Base-by-base conservation (phyloP, 2,113 vertebrate species). In the Origma solitaria region DNA sequence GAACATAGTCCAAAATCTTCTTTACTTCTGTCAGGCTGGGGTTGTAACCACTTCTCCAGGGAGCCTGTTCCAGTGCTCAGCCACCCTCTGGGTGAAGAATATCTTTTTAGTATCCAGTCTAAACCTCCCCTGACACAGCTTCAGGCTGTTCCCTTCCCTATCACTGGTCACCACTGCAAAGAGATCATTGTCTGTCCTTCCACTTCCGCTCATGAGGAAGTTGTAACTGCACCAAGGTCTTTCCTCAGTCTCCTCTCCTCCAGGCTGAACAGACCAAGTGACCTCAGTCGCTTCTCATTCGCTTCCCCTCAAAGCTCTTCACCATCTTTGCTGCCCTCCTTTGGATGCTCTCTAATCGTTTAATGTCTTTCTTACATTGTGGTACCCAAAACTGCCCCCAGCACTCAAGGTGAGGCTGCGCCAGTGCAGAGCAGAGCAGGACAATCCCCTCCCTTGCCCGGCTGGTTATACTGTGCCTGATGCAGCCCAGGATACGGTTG, bases 331-430 rank as follows among this genome's bases (percentile, higher is more conserved):
- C 23, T 65, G 12, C 58, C 19, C 20, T 56, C 12, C 28, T 73
- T 65, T 10, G 2, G 30, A 65, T 30, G 8, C 30, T 64, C 11
- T 47, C 50, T 20, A 20, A 40, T 4, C 38, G 12, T 15, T 57
- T 23, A 4, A 24, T n/a, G 7, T 24, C 42, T 40, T 75, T 56
- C 30, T n/a, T 30, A 9, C 24, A 2, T 21, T 24, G 4, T n/a
- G 35, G 2, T 13, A 40, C 24, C 10, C 20, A 66, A 42, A 85
- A 1, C 7, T 35, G 3, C 10, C 2, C 23, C 1, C 31, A 65
- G 13, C 0, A 1, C 13, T 21, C 1, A 0, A 42, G 15, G 16
- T 17, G 30, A 75, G 23, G 13, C 35, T 0, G 0, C 13, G 10
- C 10, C 30, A 35, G 24, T 0, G 1, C 38, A 45, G 47, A 62